phyloP scores from a whole-genome alignment of 1,140 invertebrate species.

The Trachymyrmex septentrionalis region DNA sequence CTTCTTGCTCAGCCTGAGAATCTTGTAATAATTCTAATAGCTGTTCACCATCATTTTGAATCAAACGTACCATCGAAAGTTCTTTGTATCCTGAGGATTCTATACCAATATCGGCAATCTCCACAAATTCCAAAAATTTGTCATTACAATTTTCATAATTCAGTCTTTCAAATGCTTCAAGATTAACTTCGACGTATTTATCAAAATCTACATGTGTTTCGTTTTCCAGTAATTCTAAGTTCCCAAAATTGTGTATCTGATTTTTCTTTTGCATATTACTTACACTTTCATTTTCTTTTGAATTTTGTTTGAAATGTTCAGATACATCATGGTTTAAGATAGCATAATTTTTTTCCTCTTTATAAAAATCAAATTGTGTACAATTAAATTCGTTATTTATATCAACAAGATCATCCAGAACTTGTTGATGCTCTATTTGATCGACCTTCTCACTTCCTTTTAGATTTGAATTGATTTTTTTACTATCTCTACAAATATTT shows the following conservation, averaged over 20 bases:
- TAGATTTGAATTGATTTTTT: constrained; percentile 6
- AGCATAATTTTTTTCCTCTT: constrained; percentile 58
- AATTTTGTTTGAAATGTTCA: constrained; percentile 34
- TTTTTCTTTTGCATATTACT: constrained; percentile 65
- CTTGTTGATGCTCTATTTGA: constrained; percentile 44
- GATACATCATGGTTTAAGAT: constrained; percentile 4
- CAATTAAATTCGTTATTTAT: constrained; percentile 69
- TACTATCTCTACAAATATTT: constrained; percentile 22
- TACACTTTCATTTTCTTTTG: constrained; percentile 30
- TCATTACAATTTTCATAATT: constrained; percentile 75
- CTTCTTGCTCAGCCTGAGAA: constrained; percentile 53
- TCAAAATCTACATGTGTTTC: constrained; percentile 69
- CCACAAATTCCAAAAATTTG: constrained; percentile 77
- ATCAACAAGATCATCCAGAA: constrained; percentile 40
- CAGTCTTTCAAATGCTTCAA: constrained; percentile 76
- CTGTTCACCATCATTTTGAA: constrained; percentile 77
- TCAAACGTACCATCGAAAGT: constrained; percentile 69
- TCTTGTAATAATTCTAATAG: constrained; percentile 79
- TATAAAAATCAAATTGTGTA: constrained; percentile 60
- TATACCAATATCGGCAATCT: constrained; percentile 58
- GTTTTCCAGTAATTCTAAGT: constrained; percentile 72
- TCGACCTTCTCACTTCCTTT: constrained; percentile 26
- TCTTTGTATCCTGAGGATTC: constrained; percentile 60
- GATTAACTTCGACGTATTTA: constrained; percentile 72
- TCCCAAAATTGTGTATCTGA: constrained; percentile 66